phyloP scores from a whole-genome alignment of 2,797 vertebrate genomes.

The Lagorchestes hirsutus region DNA sequence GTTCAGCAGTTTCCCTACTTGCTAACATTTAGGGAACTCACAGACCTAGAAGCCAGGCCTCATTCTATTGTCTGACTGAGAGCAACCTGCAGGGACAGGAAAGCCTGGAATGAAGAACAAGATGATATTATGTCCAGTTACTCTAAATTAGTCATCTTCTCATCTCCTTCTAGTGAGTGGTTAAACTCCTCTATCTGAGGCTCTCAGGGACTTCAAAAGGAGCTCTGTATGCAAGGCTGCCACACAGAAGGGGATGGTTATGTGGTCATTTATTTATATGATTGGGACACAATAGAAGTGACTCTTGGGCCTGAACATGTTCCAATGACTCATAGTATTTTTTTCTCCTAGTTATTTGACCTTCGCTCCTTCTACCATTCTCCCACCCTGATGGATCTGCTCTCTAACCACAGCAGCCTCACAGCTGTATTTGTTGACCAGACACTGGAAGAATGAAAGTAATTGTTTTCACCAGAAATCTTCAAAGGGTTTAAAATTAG shows the following conservation, averaged over 20 bases:
- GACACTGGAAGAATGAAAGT: conserved; percentile 71
- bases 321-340: conserved; percentile 77
- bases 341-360: conserved; percentile 72
- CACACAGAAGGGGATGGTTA: conserved; percentile 57
- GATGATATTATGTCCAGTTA: conserved; percentile 61
- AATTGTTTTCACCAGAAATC: conserved; percentile 69
- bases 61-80: neutral
- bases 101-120: conserved; percentile 32
- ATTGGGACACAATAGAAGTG: conserved; percentile 73
- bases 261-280: conserved; percentile 78
- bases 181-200: conserved; percentile 62
- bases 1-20: neutral
- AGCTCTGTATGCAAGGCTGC: conserved; percentile 71
- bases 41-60: neutral
- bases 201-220: conserved; percentile 71
- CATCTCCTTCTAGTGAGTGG: conserved; percentile 34
- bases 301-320: conserved; percentile 71
- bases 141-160: conserved; percentile 52
- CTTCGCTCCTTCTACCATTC: conserved; percentile 69
- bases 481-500: conserved; percentile 76
- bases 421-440: conserved; percentile 77
- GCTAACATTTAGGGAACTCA: neutral
- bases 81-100: conserved; percentile 38
- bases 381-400: conserved; percentile 59
- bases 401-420: conserved; percentile 75